A percentile compares a stretch with the other conserved stretches of the same genome.
Conservation (phyloP, 2,797 vertebrate genomes). For the Meriones psammophilus region DNA sequence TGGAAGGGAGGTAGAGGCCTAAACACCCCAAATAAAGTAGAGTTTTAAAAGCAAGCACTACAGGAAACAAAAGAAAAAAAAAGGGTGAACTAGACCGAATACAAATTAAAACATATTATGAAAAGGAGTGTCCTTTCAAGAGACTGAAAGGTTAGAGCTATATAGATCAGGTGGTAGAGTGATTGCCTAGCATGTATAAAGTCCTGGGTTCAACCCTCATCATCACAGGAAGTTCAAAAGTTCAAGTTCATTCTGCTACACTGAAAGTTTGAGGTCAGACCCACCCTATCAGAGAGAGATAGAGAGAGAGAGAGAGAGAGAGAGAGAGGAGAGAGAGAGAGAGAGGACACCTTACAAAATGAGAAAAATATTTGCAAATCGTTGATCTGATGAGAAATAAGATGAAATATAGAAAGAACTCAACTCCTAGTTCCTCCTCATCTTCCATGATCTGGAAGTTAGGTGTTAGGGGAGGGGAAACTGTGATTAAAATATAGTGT, state of each 20-base stretch:
- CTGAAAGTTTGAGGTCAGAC: neutral
- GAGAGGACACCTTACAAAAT: neutral
- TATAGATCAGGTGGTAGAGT: neutral
- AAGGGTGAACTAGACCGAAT: neutral
- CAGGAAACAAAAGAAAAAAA: slow-evolving; percentile 7
- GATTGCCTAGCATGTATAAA: neutral
- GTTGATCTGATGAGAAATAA: neutral
- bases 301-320: neutral
- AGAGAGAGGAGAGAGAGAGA: neutral
- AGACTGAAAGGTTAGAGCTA: neutral
- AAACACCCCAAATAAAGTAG: too few species aligned
- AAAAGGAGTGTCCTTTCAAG: neutral
- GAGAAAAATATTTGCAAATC: neutral
- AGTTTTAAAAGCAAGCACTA: too few species aligned
- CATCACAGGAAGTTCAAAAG: neutral
- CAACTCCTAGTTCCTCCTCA: too few species aligned
- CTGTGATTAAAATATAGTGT: neutral
- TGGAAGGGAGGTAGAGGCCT: too few species aligned
- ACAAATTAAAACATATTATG: neutral
- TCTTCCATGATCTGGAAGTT: neutral
- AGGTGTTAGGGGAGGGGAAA: neutral
- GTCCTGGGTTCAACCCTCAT: too few species aligned
- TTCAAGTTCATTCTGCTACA: neutral
- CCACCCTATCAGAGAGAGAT: neutral
- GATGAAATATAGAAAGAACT: neutral